phyloP scores from a whole-genome alignment of 2,113 vertebrate species.

The Sarotherodon lohbergeri region DNA sequence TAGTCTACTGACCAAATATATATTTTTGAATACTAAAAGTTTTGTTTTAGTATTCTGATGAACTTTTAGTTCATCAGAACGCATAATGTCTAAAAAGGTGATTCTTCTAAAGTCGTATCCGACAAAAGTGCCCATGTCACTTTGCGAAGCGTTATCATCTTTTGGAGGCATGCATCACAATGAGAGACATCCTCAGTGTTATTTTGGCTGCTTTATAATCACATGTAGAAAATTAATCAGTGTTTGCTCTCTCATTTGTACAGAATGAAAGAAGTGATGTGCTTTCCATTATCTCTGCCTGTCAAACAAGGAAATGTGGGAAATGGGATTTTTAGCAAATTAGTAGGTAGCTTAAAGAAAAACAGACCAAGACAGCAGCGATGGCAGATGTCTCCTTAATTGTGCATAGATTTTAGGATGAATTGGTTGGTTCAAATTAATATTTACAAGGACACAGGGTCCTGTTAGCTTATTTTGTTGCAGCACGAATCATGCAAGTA shows the following conservation, averaged over 20 bases:
- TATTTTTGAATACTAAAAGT: neutral
- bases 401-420: neutral
- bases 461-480: neutral
- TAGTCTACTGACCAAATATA: neutral
- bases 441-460: neutral
- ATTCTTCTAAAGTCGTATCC: neutral
- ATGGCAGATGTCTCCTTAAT: neutral
- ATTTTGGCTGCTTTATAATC: conserved; percentile 40
- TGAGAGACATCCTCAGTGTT: neutral
- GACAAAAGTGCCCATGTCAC: neutral
- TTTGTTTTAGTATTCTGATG: too few relatives aligned
- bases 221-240: conserved; percentile 37
- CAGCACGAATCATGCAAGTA: neutral
- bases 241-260: conserved; percentile 27
- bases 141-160: conserved; percentile 2
- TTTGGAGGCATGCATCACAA: conserved; percentile 2
- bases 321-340: conserved; percentile 41
- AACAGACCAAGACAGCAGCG: neutral
- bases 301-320: conserved; percentile 11
- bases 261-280: neutral
- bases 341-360: neutral
- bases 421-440: neutral
- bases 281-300: conserved; percentile 12
- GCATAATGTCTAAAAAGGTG: neutral
- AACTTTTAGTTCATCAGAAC: neutral